These are phyloP conservation scores for Poicephalus meyeri DNA, from an alignment of 2,113 vertebrate species.

Conservation along the genomic window DNA sequence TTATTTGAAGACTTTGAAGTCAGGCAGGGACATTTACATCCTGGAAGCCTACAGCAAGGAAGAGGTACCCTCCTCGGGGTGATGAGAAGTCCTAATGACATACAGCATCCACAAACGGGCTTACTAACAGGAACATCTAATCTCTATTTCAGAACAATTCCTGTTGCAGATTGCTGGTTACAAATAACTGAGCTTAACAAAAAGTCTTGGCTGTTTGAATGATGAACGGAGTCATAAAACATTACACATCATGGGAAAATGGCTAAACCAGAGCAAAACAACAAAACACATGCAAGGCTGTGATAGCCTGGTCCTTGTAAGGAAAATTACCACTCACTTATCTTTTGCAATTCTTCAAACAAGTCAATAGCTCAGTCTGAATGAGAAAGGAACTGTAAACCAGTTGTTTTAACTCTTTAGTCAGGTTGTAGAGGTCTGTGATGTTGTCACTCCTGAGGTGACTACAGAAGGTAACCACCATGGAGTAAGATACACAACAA, in stretches of 20 bases:
- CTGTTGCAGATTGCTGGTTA: neutral
- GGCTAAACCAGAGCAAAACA: neutral
- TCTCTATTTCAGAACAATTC: neutral
- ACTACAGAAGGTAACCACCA: neutral
- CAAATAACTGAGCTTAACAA: neutral
- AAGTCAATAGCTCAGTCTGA: neutral
- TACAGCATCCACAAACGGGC: neutral
- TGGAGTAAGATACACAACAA: neutral
- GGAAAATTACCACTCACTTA: neutral
- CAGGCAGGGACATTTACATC: neutral
- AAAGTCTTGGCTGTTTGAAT: neutral
- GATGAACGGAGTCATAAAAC: slow-evolving; percentile 34
- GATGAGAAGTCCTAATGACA: neutral
- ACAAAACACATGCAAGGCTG: neutral
- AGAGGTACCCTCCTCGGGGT: neutral
- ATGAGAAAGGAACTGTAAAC: neutral
- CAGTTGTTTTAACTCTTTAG: neutral
- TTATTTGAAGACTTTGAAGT: neutral
- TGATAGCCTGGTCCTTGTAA: neutral
- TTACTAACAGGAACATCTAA: neutral
- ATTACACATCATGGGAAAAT: neutral
- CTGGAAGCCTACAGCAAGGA: neutral
- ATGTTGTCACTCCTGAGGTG: neutral
- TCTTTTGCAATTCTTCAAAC: neutral
- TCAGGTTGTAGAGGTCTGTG: neutral